Conservation (phyloP, 1,140 invertebrate species). For the Heliconius melpomene region DNA sequence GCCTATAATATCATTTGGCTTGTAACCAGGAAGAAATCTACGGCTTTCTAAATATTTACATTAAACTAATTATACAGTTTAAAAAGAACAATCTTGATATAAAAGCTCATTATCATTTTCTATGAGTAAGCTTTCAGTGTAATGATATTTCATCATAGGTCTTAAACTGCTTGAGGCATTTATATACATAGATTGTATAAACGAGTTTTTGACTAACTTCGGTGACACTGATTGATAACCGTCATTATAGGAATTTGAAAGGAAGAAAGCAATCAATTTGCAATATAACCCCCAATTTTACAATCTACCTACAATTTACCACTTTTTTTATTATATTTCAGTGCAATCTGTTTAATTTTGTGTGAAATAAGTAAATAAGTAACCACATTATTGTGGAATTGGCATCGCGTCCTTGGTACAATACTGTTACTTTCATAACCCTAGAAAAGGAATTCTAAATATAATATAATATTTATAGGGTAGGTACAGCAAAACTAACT, state of each 20-base stretch:
- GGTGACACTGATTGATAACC: conserved; percentile 24
- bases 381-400: conserved; percentile 51
- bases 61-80: not conserved
- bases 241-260: conserved; percentile 11
- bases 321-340: not conserved
- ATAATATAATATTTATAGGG: conserved; percentile 34
- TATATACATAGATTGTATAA: not conserved
- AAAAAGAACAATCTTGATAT: not conserved
- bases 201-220: not conserved
- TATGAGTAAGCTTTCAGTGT: not conserved
- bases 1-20: conserved; percentile 4
- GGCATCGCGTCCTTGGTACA: conserved; percentile 49
- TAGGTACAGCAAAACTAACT: not conserved
- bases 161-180: not conserved
- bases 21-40: conserved; percentile 7
- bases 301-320: not conserved
- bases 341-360: conserved; percentile 26
- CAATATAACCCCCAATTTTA: not conserved
- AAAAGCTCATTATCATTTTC: not conserved
- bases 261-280: conserved; percentile 22
- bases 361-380: conserved; percentile 28
- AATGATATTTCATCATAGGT: not conserved
- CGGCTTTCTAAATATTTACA: conserved; percentile 2
- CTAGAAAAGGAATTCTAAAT: conserved; percentile 35
- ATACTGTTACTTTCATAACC: conserved; percentile 55